A percentile compares a stretch with the other conserved stretches of the same genome.
phyloP scores from a whole-genome alignment of 2,113 vertebrate species.

The Paralichthys olivaceus region DNA sequence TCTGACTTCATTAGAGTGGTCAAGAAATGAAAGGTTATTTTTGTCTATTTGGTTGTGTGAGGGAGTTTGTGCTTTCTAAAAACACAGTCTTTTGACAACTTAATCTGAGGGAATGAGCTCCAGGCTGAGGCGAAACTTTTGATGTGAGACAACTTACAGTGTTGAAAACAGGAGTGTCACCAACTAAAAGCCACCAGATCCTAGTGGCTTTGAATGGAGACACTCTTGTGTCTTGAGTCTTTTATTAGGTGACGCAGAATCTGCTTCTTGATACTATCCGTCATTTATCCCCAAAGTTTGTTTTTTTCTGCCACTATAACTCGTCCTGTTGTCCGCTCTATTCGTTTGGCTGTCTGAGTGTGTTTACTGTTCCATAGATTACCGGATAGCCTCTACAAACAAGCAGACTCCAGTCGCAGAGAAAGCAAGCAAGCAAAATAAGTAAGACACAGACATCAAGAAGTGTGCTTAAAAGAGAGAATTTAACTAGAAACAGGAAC shows the following conservation, averaged over 20 bases:
- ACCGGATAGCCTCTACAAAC: conserved; percentile 77
- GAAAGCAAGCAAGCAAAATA: conserved; percentile 13
- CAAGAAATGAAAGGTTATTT: too few species aligned
- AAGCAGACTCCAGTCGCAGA: conserved; percentile 49
- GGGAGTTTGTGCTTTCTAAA: neutral
- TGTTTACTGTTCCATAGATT: conserved; percentile 74
- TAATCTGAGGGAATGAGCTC: neutral
- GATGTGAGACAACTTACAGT: too few species aligned
- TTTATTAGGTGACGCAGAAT: neutral
- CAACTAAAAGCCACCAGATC: neutral
- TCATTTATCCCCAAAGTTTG: conserved; percentile 12
- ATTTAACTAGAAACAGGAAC: too few species aligned
- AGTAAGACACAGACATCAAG: conserved; percentile 17
- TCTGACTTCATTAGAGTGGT: too few species aligned
- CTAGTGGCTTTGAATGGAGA: neutral
- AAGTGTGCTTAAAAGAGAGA: neutral
- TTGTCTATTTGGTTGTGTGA: too few species aligned
- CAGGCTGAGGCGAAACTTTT: conserved; percentile 4
- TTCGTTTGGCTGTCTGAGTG: conserved; percentile 58
- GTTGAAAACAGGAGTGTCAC: neutral
- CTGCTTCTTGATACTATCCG: conserved; percentile 40
- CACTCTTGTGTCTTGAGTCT: neutral
- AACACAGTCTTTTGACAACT: neutral
- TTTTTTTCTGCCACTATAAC: conserved; percentile 23
- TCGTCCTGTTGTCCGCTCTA: conserved; percentile 4